Evolutionary conservation across 1,140 invertebrate species (phyloP).

Genomic region (Dermatophagoides farinae): DNA sequence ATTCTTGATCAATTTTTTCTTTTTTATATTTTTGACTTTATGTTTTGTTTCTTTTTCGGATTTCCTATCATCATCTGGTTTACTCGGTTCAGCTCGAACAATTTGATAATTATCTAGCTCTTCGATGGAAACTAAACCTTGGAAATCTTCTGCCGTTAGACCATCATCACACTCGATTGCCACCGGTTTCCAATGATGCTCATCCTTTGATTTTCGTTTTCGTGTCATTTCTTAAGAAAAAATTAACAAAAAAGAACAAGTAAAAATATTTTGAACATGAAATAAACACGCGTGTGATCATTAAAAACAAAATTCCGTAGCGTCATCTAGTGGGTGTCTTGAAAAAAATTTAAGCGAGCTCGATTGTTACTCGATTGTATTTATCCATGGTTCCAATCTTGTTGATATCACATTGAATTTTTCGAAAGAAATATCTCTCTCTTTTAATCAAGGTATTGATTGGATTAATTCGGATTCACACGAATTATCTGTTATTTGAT

Average conservation of each 20-base stretch:
- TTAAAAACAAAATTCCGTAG: too few relatives aligned
- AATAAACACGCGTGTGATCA: background rate
- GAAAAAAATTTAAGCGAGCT: too few relatives aligned
- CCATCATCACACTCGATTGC: background rate
- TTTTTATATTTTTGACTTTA: background rate
- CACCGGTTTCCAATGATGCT: constrained; percentile 13
- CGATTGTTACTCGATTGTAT: too few relatives aligned
- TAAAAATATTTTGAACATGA: background rate
- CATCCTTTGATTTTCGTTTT: background rate
- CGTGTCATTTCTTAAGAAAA: background rate
- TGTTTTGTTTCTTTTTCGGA: background rate
- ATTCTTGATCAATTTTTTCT: background rate
- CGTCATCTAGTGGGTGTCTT: too few relatives aligned
- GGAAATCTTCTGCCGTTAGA: constrained; percentile 11
- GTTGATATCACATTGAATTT: too few relatives aligned
- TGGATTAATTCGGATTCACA: too few relatives aligned
- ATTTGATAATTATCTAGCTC: constrained; percentile 14
- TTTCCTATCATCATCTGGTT: background rate
- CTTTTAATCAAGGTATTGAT: too few relatives aligned
- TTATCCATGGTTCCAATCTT: too few relatives aligned
- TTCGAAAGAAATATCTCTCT: too few relatives aligned
- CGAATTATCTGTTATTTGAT: too few relatives aligned
- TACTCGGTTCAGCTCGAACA: background rate
- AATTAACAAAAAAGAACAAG: background rate
- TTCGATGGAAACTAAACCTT: constrained; percentile 14